Evolutionary conservation across 2,113 vertebrate genomes (phyloP).

Genomic region (Hemiprocne comata): DNA sequence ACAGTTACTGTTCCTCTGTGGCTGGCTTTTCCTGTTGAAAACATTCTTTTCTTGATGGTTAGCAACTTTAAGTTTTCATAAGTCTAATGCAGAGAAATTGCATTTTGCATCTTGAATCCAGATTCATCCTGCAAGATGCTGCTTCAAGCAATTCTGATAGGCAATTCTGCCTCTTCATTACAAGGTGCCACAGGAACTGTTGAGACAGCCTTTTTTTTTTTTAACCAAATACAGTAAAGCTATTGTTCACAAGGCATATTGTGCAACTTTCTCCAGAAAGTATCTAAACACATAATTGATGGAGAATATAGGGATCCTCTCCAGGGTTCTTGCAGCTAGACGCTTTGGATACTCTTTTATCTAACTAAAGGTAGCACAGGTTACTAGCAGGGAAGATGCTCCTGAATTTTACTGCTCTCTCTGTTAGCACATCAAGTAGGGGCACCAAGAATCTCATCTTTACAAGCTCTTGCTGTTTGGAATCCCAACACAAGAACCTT

Average conservation of each 20-base stretch:
- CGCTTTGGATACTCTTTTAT: not conserved
- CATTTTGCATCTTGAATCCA: not conserved
- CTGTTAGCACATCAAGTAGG: not conserved
- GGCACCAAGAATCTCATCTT: not conserved
- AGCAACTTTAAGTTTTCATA: not conserved
- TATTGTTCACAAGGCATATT: not conserved
- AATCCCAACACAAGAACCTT: not conserved
- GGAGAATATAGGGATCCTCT: accelerated
- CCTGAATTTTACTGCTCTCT: not conserved
- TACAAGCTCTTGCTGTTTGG: not conserved
- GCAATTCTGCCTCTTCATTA: not conserved
- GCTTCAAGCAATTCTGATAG: not conserved
- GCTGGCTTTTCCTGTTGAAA: not conserved
- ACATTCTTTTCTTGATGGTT: not conserved
- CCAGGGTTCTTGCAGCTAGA: not conserved
- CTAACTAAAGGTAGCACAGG: not conserved
- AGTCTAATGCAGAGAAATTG: not conserved
- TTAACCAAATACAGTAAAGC: not conserved
- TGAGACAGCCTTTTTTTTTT: not conserved
- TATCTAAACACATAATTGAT: not conserved
- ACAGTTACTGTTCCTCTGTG: not conserved
- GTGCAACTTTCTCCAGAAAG: not conserved
- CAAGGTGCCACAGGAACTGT: not conserved
- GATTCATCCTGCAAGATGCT: not conserved
- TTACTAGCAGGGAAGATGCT: not conserved